Evolutionary conservation across 2,888 invertebrate species (phyloP).

Genomic region (Brachynemurus nebulosus): DNA sequence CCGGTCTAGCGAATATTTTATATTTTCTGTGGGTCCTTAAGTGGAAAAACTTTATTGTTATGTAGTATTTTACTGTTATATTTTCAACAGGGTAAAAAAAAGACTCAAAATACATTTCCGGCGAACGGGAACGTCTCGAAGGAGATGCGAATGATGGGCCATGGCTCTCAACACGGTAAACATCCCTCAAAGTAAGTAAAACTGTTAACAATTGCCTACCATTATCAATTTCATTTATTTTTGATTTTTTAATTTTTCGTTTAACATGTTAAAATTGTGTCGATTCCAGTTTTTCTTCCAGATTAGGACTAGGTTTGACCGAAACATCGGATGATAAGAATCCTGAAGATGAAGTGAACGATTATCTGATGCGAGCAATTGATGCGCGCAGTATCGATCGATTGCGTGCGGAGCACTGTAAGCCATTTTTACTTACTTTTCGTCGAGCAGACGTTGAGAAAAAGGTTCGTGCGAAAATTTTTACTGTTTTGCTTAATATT

Average conservation of each 20-base stretch:
- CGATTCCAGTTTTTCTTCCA: slow-evolving; percentile 9
- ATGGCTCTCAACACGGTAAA: slow-evolving; percentile 61
- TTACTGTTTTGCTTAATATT: background rate
- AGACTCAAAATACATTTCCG: slow-evolving; percentile 44
- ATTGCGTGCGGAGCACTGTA: slow-evolving; percentile 77
- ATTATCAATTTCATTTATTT: background rate
- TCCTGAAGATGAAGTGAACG: slow-evolving; percentile 89
- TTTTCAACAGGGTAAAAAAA: too few relatives aligned
- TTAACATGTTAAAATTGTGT: too few relatives aligned
- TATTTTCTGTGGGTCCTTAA: too few relatives aligned
- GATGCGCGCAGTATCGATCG: slow-evolving; percentile 89
- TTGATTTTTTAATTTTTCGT: background rate
- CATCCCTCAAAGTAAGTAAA: slow-evolving; percentile 44
- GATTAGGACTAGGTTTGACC: slow-evolving; percentile 49
- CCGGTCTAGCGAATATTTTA: too few relatives aligned
- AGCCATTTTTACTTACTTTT: slow-evolving; percentile 72
- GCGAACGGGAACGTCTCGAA: slow-evolving; percentile 72
- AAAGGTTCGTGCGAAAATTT: slow-evolving; percentile 47
- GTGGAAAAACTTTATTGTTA: too few relatives aligned
- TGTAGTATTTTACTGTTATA: too few relatives aligned
- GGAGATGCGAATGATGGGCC: slow-evolving; percentile 84
- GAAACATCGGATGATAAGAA: slow-evolving; percentile 57
- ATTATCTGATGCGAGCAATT: slow-evolving; percentile 90
- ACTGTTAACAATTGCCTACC: background rate
- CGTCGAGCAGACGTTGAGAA: slow-evolving; percentile 63